Conservation (phyloP, 23 tunicate genomes). For the Botrylloides violaceus region DNA sequence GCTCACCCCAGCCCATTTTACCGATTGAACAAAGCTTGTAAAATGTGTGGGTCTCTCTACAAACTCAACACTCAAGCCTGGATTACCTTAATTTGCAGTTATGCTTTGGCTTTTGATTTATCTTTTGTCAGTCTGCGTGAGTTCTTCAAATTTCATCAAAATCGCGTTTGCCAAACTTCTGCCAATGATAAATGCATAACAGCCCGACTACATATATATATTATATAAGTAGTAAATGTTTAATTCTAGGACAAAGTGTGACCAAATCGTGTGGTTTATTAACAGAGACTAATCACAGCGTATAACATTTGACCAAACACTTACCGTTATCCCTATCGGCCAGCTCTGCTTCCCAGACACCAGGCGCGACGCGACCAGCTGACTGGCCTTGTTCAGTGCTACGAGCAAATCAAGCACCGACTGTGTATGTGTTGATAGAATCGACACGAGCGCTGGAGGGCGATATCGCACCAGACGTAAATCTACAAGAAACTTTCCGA, state of each 20-base stretch:
- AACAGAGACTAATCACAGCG: too few species aligned
- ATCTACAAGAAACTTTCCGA: not conserved
- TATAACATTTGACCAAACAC: too few species aligned
- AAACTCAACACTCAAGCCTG: too few species aligned
- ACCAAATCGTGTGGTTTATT: too few species aligned
- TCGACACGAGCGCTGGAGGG: conserved; percentile 1
- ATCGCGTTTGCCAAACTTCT: not conserved
- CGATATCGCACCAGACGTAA: not conserved
- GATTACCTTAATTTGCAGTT: too few species aligned
- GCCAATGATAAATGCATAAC: not conserved
- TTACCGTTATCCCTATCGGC: not conserved
- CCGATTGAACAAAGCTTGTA: too few species aligned
- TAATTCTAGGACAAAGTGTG: too few species aligned
- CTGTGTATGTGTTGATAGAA: not conserved
- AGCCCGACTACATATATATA: not conserved
- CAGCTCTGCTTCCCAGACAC: not conserved
- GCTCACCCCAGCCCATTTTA: too few species aligned
- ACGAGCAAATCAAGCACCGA: not conserved
- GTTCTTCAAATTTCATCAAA: not conserved
- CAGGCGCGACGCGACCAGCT: not conserved
- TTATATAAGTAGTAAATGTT: not conserved
- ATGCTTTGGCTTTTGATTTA: too few species aligned
- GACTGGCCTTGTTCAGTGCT: conserved; percentile 16
- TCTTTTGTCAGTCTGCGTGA: not conserved
- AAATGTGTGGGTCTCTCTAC: too few species aligned